Evolutionary conservation across 1,140 invertebrate species (phyloP).

Genomic region (Tenebrio molitor): DNA sequence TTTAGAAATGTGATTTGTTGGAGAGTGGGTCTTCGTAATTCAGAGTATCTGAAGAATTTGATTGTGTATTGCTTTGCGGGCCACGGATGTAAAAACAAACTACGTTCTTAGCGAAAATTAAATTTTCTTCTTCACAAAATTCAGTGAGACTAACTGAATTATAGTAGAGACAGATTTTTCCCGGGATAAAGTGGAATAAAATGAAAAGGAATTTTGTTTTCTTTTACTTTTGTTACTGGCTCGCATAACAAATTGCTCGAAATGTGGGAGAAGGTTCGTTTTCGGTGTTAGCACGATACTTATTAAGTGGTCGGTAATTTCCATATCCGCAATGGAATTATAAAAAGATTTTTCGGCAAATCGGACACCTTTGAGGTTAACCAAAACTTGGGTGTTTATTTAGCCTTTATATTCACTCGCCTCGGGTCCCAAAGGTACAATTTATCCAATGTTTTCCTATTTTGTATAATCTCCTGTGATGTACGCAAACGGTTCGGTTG

Average conservation of each 20-base stretch:
- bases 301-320: constrained; percentile 24
- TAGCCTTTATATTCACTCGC: constrained; percentile 35
- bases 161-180: constrained; percentile 38
- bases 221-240: constrained; percentile 22
- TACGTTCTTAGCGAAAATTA: constrained; percentile 25
- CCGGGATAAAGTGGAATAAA: constrained; percentile 32
- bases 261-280: constrained; percentile 14
- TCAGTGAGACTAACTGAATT: constrained; percentile 37
- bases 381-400: constrained; percentile 40
- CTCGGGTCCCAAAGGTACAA: constrained; percentile 13
- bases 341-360: constrained; percentile 25
- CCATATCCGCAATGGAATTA: background rate
- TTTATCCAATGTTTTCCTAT: constrained; percentile 41
- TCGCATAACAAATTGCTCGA: constrained; percentile 26
- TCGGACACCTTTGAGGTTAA: constrained; percentile 15
- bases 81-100: constrained; percentile 28
- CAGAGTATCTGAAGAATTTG: constrained; percentile 22
- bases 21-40: background rate
- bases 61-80: constrained; percentile 27
- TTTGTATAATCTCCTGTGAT: constrained; percentile 35
- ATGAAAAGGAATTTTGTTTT: constrained; percentile 35
- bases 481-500: constrained; percentile 16
- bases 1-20: background rate
- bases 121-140: constrained; percentile 34
- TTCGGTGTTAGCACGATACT: background rate